Percentiles rank a stretch among this genome's conserved stretches.
phyloP scores from a whole-genome alignment of 2,113 vertebrate species.

The Ginglymostoma cirratum region DNA sequence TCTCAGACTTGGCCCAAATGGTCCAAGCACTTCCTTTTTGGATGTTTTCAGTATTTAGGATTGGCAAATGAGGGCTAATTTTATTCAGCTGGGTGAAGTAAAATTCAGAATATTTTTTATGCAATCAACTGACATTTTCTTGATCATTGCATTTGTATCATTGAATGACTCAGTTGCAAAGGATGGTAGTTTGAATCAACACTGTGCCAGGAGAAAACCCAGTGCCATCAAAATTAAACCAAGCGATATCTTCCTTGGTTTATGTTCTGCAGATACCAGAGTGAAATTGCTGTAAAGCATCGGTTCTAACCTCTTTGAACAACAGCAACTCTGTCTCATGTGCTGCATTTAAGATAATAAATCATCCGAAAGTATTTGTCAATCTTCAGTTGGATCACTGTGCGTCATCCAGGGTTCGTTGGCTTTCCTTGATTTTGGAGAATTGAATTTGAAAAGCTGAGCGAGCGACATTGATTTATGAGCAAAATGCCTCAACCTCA shows the following conservation, averaged over 20 bases:
- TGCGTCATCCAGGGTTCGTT: background rate
- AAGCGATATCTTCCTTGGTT: background rate
- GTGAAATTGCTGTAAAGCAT: background rate
- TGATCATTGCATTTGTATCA: background rate
- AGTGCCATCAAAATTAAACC: background rate
- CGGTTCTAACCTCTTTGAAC: background rate
- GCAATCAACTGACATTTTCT: background rate
- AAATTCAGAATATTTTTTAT: background rate
- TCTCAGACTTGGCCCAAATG: background rate
- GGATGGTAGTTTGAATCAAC: too few relatives aligned
- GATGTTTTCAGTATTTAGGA: background rate
- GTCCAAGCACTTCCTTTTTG: background rate
- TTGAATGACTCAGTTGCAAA: background rate
- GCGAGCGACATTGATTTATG: background rate
- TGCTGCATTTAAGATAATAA: background rate
- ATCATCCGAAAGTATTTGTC: background rate
- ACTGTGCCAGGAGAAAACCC: background rate
- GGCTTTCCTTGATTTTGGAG: background rate
- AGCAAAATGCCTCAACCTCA: background rate
- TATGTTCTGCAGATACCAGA: background rate
- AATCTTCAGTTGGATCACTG: background rate
- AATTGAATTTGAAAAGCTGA: background rate
- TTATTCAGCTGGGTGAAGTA: background rate
- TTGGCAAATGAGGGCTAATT: background rate
- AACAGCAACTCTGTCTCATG: background rate